Evolutionary conservation across 2,113 vertebrate species (phyloP).

Genomic region (Notarius quadriscutis): DNA sequence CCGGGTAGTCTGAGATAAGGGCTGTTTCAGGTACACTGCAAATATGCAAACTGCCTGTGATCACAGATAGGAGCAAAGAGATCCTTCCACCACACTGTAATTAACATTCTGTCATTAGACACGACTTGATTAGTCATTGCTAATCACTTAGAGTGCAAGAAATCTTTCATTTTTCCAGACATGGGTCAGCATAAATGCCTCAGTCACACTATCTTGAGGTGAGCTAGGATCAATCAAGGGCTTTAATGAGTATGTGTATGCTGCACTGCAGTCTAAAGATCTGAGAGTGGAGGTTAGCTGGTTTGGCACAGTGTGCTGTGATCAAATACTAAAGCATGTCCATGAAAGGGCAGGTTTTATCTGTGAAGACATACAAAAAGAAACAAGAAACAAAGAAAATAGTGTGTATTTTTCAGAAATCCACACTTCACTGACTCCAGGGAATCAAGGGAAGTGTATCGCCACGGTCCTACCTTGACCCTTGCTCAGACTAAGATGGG

Average conservation of each 20-base stretch:
- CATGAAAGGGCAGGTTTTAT: constrained; percentile 38
- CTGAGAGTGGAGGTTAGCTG: constrained; percentile 21
- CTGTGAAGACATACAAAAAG: constrained; percentile 22
- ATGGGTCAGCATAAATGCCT: constrained; percentile 37
- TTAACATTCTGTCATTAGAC: constrained; percentile 55
- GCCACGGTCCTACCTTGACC: background rate
- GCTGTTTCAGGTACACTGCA: constrained; percentile 58
- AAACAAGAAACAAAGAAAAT: background rate
- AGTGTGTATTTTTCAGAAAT: background rate
- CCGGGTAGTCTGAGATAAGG: constrained; percentile 47
- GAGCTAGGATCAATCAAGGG: constrained; percentile 37
- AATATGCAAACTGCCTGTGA: constrained; percentile 58
- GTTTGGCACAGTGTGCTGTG: constrained; percentile 26
- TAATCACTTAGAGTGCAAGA: constrained; percentile 47
- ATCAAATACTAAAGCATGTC: constrained; percentile 35
- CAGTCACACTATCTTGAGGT: constrained; percentile 18
- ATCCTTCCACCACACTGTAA: constrained; percentile 46
- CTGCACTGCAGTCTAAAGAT: constrained; percentile 16
- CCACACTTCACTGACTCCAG: background rate
- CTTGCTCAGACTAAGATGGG: background rate
- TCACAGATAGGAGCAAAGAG: constrained; percentile 49
- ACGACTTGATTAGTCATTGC: constrained; percentile 47
- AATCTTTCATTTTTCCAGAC: constrained; percentile 45
- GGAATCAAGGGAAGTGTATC: background rate
- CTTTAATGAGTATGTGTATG: constrained; percentile 41